phyloP scores from a whole-genome alignment of 2,797 vertebrate species.

The Lates japonicus region DNA sequence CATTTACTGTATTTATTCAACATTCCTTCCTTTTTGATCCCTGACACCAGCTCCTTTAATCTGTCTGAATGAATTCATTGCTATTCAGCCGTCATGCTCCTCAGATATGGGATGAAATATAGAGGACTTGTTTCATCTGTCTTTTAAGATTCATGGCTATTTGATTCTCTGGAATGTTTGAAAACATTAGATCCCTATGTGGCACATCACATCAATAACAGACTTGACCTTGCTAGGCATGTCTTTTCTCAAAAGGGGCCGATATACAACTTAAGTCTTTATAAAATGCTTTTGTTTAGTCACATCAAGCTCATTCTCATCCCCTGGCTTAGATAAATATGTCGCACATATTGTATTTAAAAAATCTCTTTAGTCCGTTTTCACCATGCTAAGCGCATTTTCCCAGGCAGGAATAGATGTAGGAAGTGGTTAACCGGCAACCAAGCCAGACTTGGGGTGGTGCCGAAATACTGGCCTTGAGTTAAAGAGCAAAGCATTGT shows the following conservation, averaged over 20 bases:
- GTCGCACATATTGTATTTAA: not conserved
- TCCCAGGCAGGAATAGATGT: conserved; percentile 4
- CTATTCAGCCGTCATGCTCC: conserved; percentile 59
- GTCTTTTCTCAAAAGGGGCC: conserved; percentile 24
- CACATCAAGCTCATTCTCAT: conserved; percentile 22
- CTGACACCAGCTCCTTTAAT: conserved; percentile 66
- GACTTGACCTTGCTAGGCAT: conserved; percentile 51
- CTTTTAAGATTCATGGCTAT: conserved; percentile 61
- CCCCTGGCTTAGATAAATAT: not conserved
- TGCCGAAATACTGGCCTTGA: conserved; percentile 50
- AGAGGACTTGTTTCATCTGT: conserved; percentile 63
- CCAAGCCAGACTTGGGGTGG: conserved; percentile 16
- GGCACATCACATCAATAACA: conserved; percentile 43
- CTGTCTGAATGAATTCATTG: conserved; percentile 65
- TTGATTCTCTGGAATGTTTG: conserved; percentile 49
- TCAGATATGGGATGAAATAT: conserved; percentile 65
- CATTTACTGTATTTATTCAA: conserved; percentile 54
- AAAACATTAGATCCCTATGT: conserved; percentile 46
- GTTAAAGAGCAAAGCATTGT: conserved; percentile 69
- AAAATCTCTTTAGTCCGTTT: conserved; percentile 1
- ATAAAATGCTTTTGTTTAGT: conserved; percentile 35
- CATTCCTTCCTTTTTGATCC: conserved; percentile 53
- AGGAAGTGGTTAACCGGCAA: conserved; percentile 30
- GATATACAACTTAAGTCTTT: conserved; percentile 22
- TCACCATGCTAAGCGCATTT: not conserved